Evolutionary conservation across 30 jellyfish, hydroid and myxozoan genomes (phyloP), one percentile per base, ranked within the genome.

Genomic region (Turritopsis dohrnii): DNA sequence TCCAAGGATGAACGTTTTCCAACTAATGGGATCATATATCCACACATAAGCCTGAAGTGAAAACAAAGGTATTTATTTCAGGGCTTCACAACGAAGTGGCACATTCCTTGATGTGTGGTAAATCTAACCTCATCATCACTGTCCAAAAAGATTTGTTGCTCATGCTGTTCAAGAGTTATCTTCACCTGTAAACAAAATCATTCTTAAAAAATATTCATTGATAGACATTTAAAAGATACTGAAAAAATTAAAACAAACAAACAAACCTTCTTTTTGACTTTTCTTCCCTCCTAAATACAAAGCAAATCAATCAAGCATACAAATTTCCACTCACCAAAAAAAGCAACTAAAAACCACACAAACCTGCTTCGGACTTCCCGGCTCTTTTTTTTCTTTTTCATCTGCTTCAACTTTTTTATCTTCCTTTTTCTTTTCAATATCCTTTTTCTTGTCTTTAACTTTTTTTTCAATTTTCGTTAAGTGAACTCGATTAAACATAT

Each of bases 21-120:
- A 95, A 87, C 93, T 95, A 9, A 93, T 95, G 20, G 98, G 98
- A 77, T 93, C 98, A 85, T 80, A 93, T 7, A 93, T 88, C 98
- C 98, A 93, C 27, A 93, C 93, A 81, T 29, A 93, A 17, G 88
- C 92, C 96, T 88, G 74, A 17, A 83, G 23, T 25, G 20, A 52
- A 71, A 22, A 41, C 13, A 41, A 5, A 41, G 9, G 13, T 41
- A 41, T 41, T 41, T 13, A 41, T 41, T 3, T 41, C 13, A 5
- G 13, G 60, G 9, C 60, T 41, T 5, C 60, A 41, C 5, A 13
- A 41, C 5, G 13, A 41, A 41, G n/a, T n/a, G n/a, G n/a, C n/a
- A n/a, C n/a, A n/a, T n/a, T n/a, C n/a, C n/a, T n/a, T n/a, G n/a
- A n/a, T n/a, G n/a, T n/a, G n/a, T n/a, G n/a, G n/a, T n/a, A n/a